Evolutionary conservation across 2,888 invertebrate genomes (phyloP).

Genomic region (Dynastes hyllus): DNA sequence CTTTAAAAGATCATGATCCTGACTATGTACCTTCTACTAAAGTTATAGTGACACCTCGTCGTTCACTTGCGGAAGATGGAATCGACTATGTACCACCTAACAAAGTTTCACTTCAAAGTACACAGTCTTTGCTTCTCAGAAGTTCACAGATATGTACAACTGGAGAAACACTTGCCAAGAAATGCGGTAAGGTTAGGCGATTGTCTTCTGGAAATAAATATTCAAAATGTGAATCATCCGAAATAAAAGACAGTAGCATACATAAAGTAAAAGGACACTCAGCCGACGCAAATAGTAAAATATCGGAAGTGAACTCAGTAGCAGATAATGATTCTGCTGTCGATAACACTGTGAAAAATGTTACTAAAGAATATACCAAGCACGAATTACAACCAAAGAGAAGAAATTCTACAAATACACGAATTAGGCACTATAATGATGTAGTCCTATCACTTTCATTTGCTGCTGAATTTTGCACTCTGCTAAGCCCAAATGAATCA

Average conservation of each 20-base stretch:
- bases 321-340: no score
- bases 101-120: neutral
- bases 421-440: slow-evolving; percentile 1
- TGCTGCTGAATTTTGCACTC: neutral
- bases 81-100: neutral
- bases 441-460: neutral
- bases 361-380: neutral
- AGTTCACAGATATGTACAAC: neutral
- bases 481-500: neutral
- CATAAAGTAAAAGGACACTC: neutral
- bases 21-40: slow-evolving; percentile 11
- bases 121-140: neutral
- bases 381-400: neutral
- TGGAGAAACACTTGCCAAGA: neutral
- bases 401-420: neutral
- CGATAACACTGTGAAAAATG: neutral
- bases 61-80: neutral
- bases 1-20: slow-evolving; percentile 10
- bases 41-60: neutral
- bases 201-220: neutral
- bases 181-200: neutral
- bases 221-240: neutral
- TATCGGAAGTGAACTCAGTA: no score
- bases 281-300: neutral
- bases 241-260: neutral